Evolutionary conservation across 1,140 invertebrate species (phyloP).

Genomic region (Psilanteris sp.): DNA sequence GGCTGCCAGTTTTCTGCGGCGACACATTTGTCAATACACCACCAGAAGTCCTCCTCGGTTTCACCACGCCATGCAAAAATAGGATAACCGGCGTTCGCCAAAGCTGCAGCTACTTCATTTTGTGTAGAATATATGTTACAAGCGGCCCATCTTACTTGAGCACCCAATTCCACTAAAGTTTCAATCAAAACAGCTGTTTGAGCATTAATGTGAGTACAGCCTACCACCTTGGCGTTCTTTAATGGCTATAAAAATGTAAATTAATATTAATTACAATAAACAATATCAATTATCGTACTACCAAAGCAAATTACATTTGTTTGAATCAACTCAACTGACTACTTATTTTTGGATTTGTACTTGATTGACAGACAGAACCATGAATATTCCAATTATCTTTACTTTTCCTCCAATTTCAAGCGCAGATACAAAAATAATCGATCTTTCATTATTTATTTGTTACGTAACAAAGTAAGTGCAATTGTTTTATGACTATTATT

Average conservation of each 20-base stretch:
- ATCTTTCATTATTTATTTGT: no score
- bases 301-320: no score
- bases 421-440: no score
- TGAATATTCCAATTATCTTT: no score
- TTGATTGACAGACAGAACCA: no score
- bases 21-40: slow-evolving; percentile 97
- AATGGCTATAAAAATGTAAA: slow-evolving; percentile 90
- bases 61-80: slow-evolving; percentile 98
- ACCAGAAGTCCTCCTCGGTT: slow-evolving; percentile 99
- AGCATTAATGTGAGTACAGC: slow-evolving; percentile 98
- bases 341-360: no score
- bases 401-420: no score
- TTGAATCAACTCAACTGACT: no score
- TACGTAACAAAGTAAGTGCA: no score
- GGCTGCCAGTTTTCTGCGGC: slow-evolving; percentile 96
- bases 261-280: no score
- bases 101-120: slow-evolving; percentile 97
- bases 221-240: slow-evolving; percentile 97
- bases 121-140: slow-evolving; percentile 99
- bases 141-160: slow-evolving; percentile 95
- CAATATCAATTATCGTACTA: no score
- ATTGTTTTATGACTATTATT: no score
- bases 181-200: slow-evolving; percentile 98
- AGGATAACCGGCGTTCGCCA: slow-evolving; percentile 93
- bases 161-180: slow-evolving; percentile 93